Evolutionary conservation across 2,113 vertebrate genomes (phyloP), one percentile per base, ranked within the genome.

Genomic region (Pygathrix nemaeus): DNA sequence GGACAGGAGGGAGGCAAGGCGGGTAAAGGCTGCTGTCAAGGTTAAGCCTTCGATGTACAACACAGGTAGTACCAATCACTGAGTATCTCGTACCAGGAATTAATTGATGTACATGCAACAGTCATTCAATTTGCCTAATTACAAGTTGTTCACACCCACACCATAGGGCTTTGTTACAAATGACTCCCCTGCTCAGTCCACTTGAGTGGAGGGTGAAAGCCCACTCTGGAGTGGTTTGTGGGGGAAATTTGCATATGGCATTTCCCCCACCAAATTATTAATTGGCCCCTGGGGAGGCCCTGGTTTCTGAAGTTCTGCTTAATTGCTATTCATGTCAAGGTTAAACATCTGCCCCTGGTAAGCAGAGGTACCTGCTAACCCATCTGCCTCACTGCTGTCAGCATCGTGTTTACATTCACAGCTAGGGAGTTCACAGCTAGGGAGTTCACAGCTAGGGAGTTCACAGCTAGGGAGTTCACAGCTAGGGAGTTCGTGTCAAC

Each of bases 81-180:
- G 85, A 79, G 10, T 70, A 55, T 45, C 87, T 84, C 76, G 64
- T 76, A 85, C 96, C 96, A 97, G 95, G 95, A 97, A 97, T 92
- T 95, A 96, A 96, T 68, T 87, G 96, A 97, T 68, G 84, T 95
- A 92, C 88, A 95, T 61, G 93, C 64, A 96, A 96, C 79, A 70
- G 70, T 94, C 90, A 85, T 89, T 97, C 95, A 76, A 97, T 98
- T 96, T 96, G 95, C 87, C 97, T 97, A 85, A 97, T 97, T 98
- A 97, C 93, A 43, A 85, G 97, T 93, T 91, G 88, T 96, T 97
- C 90, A 68, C 86, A 86, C n/a, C 72, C 8, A 0, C 93, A 43
- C 89, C 88, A 70, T n/a, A 12, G 95, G 88, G 83, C 93, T 98
- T 78, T 90, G 84, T 83, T 96, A 89, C 40, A 95, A 93, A 96